These are phyloP conservation scores for Barypeithes pellucidus DNA, from an alignment of 2,888 invertebrate genomes.

Conservation along the genomic window DNA sequence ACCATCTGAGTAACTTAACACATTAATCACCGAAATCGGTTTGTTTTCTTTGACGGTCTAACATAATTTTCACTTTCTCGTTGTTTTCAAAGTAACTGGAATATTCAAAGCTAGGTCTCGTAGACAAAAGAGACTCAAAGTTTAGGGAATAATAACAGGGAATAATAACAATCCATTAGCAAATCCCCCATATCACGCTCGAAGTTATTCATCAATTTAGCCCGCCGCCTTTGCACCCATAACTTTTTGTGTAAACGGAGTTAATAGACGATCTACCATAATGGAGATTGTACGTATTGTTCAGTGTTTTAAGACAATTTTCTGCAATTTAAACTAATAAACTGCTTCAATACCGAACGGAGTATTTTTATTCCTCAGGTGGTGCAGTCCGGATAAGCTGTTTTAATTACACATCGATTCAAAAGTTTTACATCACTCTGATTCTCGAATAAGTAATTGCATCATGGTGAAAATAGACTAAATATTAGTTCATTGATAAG, in stretches of 20 bases:
- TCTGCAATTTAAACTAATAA: no score
- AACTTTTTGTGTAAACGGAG: conserved; percentile 29
- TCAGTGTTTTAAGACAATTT: neutral
- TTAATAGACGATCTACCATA: conserved; percentile 16
- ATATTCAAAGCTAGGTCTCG: conserved; percentile 46
- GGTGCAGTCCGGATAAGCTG: no score
- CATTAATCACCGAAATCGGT: conserved; percentile 12
- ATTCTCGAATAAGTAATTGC: no score
- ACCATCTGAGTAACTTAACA: conserved; percentile 9
- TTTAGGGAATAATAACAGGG: conserved; percentile 43
- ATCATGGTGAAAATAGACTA: no score
- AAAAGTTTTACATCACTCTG: no score
- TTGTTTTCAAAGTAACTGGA: conserved; percentile 47
- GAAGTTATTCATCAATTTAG: conserved; percentile 48
- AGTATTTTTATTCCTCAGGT: no score
- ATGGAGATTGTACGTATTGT: conserved; percentile 11
- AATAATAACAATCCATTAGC: conserved; percentile 50
- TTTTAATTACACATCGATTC: no score
- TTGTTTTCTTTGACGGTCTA: conserved; percentile 23
- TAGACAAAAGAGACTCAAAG: conserved; percentile 48
- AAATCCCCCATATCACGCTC: conserved; percentile 35
- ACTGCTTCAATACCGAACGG: no score
- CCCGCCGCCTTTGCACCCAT: conserved; percentile 29
- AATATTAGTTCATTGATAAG: no score
- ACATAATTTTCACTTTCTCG: conserved; percentile 50